A percentile compares a stretch with the other conserved stretches of the same genome.
phyloP scores from a whole-genome alignment of 2,888 invertebrate species.

The Pardosa pseudoannulata region DNA sequence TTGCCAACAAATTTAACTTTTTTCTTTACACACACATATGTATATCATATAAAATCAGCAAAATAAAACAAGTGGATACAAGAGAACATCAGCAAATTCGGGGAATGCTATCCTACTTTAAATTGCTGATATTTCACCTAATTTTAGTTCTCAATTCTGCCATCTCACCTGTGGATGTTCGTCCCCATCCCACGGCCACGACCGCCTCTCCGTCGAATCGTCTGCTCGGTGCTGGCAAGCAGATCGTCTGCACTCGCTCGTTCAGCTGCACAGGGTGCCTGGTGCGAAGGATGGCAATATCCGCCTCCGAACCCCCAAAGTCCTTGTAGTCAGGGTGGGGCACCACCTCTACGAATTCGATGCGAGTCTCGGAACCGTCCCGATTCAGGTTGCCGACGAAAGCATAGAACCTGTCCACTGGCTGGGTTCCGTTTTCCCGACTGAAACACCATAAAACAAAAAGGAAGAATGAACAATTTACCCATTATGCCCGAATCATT shows the following conservation, averaged over 20 bases:
- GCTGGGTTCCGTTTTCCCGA: conserved; percentile 30
- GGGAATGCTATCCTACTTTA: no score
- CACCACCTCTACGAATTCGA: conserved; percentile 32
- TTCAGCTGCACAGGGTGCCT: not conserved
- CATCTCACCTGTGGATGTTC: conserved; percentile 23
- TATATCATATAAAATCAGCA: no score
- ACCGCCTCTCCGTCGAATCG: conserved; percentile 18
- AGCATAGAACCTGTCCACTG: conserved; percentile 31
- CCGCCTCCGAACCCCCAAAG: conserved; percentile 38
- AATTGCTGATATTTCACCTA: no score
- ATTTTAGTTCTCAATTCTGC: no score
- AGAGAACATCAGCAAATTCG: no score
- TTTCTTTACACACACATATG: no score
- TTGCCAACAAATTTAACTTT: no score
- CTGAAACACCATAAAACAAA: no score
- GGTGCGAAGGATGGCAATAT: conserved; percentile 37
- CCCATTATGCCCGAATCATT: no score
- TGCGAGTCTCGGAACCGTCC: conserved; percentile 32
- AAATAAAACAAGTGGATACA: no score
- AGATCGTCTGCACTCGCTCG: conserved; percentile 21
- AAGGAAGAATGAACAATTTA: no score
- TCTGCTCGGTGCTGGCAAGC: conserved; percentile 13
- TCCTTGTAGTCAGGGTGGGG: conserved; percentile 33
- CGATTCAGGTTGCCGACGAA: conserved; percentile 40
- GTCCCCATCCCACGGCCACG: conserved; percentile 55